phyloP scores from a whole-genome alignment of 2,113 vertebrate species.

The Podocnemis expansa region DNA sequence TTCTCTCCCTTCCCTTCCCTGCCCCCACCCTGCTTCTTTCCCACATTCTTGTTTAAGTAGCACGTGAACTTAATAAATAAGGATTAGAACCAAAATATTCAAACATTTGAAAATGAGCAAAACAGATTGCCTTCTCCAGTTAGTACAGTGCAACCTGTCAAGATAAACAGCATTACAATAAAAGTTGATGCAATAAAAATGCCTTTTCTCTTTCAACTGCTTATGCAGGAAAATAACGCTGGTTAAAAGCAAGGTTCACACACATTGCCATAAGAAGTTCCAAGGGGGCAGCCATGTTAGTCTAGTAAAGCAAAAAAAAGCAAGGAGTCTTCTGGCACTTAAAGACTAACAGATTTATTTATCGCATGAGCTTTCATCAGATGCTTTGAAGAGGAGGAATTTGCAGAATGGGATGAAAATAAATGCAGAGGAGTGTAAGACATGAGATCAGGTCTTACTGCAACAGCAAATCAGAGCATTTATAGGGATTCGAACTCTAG shows the following conservation, averaged over 20 bases:
- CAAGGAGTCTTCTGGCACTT: too few species aligned
- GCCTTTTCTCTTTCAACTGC: not conserved
- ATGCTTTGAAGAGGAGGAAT: too few species aligned
- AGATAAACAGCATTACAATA: not conserved
- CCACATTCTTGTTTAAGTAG: not conserved
- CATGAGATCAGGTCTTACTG: too few species aligned
- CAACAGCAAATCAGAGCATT: too few species aligned
- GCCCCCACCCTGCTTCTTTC: not conserved
- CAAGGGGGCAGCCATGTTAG: too few species aligned
- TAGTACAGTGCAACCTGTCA: not conserved
- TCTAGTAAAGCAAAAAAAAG: too few species aligned
- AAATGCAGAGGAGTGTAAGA: too few species aligned
- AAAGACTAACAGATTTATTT: too few species aligned
- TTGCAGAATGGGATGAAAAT: too few species aligned
- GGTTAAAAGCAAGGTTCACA: not conserved
- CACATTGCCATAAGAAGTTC: not conserved
- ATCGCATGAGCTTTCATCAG: too few species aligned
- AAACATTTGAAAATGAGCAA: not conserved
- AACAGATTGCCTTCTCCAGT: not conserved
- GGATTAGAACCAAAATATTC: not conserved
- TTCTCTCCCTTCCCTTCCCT: not conserved
- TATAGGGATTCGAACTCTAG: too few species aligned
- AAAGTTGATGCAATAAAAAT: not conserved
- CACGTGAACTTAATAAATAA: not conserved
- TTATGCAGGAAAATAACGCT: not conserved